These are phyloP conservation scores for Camponotus pennsylvanicus DNA, from an alignment of 1,140 invertebrate species.

Conservation along the genomic window DNA sequence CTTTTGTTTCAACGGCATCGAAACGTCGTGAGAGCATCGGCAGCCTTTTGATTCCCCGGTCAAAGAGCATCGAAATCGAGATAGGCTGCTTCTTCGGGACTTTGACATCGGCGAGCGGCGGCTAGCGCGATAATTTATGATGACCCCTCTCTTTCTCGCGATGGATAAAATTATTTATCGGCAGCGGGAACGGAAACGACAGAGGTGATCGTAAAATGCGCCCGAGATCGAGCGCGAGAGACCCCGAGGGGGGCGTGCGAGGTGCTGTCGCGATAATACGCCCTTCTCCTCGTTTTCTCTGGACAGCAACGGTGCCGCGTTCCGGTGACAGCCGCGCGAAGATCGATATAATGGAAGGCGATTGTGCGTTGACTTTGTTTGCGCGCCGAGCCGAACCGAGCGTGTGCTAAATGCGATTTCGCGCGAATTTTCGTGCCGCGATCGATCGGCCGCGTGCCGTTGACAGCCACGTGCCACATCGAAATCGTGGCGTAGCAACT, in stretches of 20 bases:
- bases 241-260: conserved; percentile 7
- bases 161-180: conserved; percentile 61
- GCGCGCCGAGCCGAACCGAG: conserved; percentile 20
- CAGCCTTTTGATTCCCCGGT: conserved; percentile 30
- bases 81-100: neutral
- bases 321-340: conserved; percentile 35
- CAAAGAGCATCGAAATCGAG: neutral
- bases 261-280: conserved; percentile 51
- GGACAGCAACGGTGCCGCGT: conserved; percentile 35
- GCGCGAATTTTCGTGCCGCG: conserved; percentile 54
- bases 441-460: conserved; percentile 58
- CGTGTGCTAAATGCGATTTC: conserved; percentile 48
- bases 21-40: neutral
- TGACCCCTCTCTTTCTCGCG: conserved; percentile 13
- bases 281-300: conserved; percentile 10
- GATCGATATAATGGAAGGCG: conserved; percentile 60
- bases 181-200: conserved; percentile 52
- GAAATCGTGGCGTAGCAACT: conserved; percentile 35
- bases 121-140: conserved; percentile 51
- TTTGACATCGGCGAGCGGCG: conserved; percentile 34
- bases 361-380: conserved; percentile 60
- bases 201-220: conserved; percentile 56
- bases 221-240: conserved; percentile 31
- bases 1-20: neutral
- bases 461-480: conserved; percentile 63